Base-by-base conservation (phyloP, 2,888 invertebrate species). In the Cryptus viduatorius region DNA sequence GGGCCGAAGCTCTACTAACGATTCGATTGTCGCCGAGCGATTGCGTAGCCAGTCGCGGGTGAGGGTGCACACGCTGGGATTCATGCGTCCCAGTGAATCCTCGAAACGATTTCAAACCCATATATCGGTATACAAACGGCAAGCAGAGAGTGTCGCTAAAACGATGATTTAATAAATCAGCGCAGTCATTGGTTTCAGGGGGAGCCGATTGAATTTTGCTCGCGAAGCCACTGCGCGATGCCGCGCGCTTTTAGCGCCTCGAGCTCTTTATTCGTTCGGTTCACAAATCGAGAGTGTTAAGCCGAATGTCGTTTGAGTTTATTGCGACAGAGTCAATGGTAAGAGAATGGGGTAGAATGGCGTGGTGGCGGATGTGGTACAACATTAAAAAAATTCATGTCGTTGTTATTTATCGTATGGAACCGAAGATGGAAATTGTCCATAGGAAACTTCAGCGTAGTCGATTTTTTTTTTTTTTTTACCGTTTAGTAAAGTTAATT, bases 21-120 rank as follows among this genome's bases (percentile, higher is more conserved):
- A 91, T 89, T 89, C 91, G 91, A 91, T 92, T 90, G 90, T 91
- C 89, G 89, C 88, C 67, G 79, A 65, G 80, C 90, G 90, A 91
- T 90, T 91, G 91, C 89, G 89, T 88, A 88, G 90, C 90, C 88
- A 89, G 87, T 86, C 85, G 69, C 78, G 79, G 81, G 84, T 85
- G 86, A 85, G 77, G 82, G 83, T 85, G 86, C 85, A 14, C 81
- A 64, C 64, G 65, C 73, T 67, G 65, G 59, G 53, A 87, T 87
- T 87, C 87, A 83, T 88, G 87, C 82, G 86, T 87, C 83, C 86
- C 86, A 79, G 83, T 79, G 88, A 85, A 87, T 86, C 86, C 64
- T 64, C 78, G 65, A 65, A 84, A 78, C 82, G 59, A 82, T 82
- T 76, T 76, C 73, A n/a, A 44, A 37, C 31, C 10, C 44, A 7